Evolutionary conservation across 2,888 invertebrate species (phyloP), one percentile per base, ranked within the genome.

Genomic region (Cotesia congregata): DNA sequence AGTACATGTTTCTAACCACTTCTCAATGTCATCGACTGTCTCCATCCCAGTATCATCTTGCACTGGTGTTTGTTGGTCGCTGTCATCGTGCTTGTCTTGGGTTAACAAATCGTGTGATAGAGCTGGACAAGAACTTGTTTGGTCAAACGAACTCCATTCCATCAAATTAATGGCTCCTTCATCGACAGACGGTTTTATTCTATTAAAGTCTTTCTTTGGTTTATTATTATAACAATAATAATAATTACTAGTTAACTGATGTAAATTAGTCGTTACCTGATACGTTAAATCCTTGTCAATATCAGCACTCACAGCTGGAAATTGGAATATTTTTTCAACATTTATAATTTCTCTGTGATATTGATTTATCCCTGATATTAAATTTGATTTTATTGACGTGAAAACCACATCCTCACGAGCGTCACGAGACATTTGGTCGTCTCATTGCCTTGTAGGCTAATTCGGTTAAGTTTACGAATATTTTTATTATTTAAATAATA

Each of bases 1-100:
- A 5, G 85, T 85, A 9, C 86, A 82, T 6, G 84, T 85, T 79
- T 87, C 88, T 62, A 89, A 81, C 89, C 89, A 89, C 82, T 88
- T 87, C 77, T 89, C 88, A 64, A 88, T 87, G 70, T 85, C 86
- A 7, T 84, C 86, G 67, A 86, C 86, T 4, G 83, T 80, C 70
- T 84, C 73, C 17, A 73, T 67, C 12, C 73, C 72, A 15, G 60
- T 41, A 20, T 9, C 75, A 15, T 70, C 75, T 3, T 78, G 74
- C 17, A 72, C 60, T 67, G 69, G 9, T 6, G 70, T 15, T 20
- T 39, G 20, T 75, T 65, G 40, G 41, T n/a, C 20, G 41, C 73
- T 59, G 17, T 61, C n/a, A 17, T 41, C 15, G 20, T 41, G 60
- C 41, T 17, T 12, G 7, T 41, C 59, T n/a, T 67, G 20, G 50